Percentiles rank a stretch among this genome's conserved stretches.
These are phyloP conservation scores for Trissonchulus sp. DNA, from an alignment of 2,888 invertebrate species.

Conservation along the genomic window DNA sequence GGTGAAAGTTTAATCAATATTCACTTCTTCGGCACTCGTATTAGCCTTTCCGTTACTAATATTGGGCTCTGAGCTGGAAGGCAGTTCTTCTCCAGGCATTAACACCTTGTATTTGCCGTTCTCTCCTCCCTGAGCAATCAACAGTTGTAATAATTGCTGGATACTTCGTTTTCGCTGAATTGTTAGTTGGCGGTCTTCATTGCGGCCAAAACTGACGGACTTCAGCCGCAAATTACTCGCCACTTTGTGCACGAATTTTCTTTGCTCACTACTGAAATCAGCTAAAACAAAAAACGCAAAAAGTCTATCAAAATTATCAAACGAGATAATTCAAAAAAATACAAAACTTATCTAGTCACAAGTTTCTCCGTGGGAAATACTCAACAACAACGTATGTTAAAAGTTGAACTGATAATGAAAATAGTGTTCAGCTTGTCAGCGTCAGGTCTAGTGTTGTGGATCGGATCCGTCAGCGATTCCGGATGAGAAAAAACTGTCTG, in stretches of 20 bases:
- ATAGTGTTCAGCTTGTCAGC: too few relatives aligned
- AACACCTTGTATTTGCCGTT: conserved; percentile 29
- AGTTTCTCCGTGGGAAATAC: too few relatives aligned
- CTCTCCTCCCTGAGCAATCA: conserved; percentile 24
- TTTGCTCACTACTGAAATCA: conserved; percentile 28
- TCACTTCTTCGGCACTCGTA: too few relatives aligned
- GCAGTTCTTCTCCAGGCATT: too few relatives aligned
- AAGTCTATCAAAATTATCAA: neutral
- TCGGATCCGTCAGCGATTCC: too few relatives aligned
- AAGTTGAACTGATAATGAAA: too few relatives aligned
- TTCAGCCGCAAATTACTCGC: conserved; percentile 20
- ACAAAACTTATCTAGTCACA: neutral
- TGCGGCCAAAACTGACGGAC: conserved; percentile 22
- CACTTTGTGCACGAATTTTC: conserved; percentile 21
- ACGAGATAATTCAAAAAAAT: neutral
- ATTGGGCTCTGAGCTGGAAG: too few relatives aligned
- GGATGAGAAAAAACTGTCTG: too few relatives aligned
- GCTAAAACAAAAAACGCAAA: conserved; percentile 15
- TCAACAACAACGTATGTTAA: too few relatives aligned
- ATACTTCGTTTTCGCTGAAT: conserved; percentile 22
- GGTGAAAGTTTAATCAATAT: too few relatives aligned
- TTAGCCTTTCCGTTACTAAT: too few relatives aligned
- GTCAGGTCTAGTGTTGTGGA: too few relatives aligned
- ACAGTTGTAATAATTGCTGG: conserved; percentile 12
- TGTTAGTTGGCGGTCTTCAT: conserved; percentile 26